A percentile compares a stretch with the other conserved stretches of the same genome.
Evolutionary conservation across 2,888 invertebrate genomes (phyloP).

Genomic region (Emmelina monodactyla): DNA sequence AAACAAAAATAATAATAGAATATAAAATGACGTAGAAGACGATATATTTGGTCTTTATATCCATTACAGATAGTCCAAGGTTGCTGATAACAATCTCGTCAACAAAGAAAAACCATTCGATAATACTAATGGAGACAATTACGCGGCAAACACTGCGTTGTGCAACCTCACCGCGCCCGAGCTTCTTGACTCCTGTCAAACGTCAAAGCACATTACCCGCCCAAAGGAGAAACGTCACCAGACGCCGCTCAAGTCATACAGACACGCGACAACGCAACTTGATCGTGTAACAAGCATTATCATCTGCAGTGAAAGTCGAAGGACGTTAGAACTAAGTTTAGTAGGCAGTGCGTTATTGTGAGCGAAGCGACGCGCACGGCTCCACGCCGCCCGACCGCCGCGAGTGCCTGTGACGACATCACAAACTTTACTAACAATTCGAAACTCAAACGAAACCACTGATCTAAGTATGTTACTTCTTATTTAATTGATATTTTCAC

Average conservation of each 20-base stretch:
- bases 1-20: too few relatives aligned
- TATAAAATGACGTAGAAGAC: too few relatives aligned
- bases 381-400: slow-evolving; percentile 14
- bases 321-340: slow-evolving; percentile 35
- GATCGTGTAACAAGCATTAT: slow-evolving; percentile 29
- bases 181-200: not conserved
- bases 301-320: slow-evolving; percentile 54
- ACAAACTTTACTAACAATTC: slow-evolving; percentile 11
- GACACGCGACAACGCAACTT: slow-evolving; percentile 3
- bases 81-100: slow-evolving; percentile 20
- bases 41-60: too few relatives aligned
- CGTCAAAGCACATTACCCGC: slow-evolving; percentile 5
- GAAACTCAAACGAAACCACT: slow-evolving; percentile 22
- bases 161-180: slow-evolving; percentile 22
- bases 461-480: slow-evolving; percentile 51
- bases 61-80: not conserved
- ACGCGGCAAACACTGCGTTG: slow-evolving; percentile 14
- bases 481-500: too few relatives aligned
- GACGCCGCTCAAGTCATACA: not conserved
- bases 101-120: slow-evolving; percentile 1
- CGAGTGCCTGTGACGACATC: slow-evolving; percentile 18
- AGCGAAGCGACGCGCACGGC: slow-evolving; percentile 20
- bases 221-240: not conserved
- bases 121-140: slow-evolving; percentile 1
- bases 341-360: slow-evolving; percentile 34